A percentile compares a stretch with the other conserved stretches of the same genome.
phyloP scores from a whole-genome alignment of 2,888 invertebrate genomes.

The Chrysolina haemoptera region DNA sequence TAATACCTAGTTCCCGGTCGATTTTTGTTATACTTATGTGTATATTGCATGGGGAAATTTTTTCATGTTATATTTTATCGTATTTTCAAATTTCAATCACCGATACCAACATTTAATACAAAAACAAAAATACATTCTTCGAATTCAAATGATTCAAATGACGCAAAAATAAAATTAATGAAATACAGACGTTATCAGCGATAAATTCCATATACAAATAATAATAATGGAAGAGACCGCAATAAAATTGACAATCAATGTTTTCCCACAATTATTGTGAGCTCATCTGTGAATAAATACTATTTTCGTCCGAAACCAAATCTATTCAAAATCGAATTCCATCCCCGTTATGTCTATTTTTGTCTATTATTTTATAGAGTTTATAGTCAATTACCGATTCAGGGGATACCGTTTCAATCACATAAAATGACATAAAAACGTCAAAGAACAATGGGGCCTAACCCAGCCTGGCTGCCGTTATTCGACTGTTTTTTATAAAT shows the following conservation, averaged over 20 bases:
- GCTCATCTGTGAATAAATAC: neutral
- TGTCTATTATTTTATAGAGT: slow-evolving; percentile 50
- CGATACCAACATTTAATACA: no score
- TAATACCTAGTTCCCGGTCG: no score
- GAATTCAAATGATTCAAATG: no score
- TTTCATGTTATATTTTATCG: no score
- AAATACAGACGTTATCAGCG: no score
- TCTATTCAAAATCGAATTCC: slow-evolving; percentile 10
- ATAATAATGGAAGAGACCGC: neutral
- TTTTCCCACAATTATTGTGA: neutral
- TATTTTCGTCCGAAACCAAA: neutral
- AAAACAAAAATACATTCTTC: no score
- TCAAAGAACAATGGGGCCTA: slow-evolving; percentile 55
- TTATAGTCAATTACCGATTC: slow-evolving; percentile 58
- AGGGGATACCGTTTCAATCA: slow-evolving; percentile 57
- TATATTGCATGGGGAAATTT: no score
- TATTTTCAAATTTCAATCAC: no score
- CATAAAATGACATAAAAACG: slow-evolving; percentile 59
- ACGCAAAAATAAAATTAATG: no score
- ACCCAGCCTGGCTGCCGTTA: slow-evolving; percentile 43
- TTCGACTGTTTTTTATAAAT: slow-evolving; percentile 51
- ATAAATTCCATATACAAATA: no score
- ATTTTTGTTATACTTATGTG: no score
- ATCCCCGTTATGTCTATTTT: slow-evolving; percentile 29
- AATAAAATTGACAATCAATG: neutral